A percentile compares a stretch with the other conserved stretches of the same genome.
These are phyloP conservation scores for Mugil cephalus DNA, from an alignment of 2,113 vertebrate genomes.

Conservation along the genomic window DNA sequence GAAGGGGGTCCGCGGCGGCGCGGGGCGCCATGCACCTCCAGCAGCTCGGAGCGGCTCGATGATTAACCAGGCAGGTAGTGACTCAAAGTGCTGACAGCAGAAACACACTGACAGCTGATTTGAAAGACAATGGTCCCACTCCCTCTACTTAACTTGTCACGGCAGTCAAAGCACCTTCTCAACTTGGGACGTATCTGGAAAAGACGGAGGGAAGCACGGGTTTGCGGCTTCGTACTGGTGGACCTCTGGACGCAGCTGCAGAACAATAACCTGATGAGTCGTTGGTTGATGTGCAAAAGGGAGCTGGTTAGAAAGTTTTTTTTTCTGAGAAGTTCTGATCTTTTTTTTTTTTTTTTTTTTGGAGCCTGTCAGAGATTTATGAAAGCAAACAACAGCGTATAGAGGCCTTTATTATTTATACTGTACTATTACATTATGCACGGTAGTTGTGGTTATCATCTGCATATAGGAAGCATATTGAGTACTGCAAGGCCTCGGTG, in stretches of 20 bases:
- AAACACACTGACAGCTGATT: slow-evolving; percentile 83
- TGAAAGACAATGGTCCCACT: slow-evolving; percentile 84
- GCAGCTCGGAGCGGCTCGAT: slow-evolving; percentile 77
- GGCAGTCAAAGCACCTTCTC: slow-evolving; percentile 80
- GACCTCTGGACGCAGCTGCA: background rate
- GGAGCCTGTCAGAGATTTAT: slow-evolving; percentile 5
- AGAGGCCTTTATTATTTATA: background rate
- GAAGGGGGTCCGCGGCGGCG: slow-evolving; percentile 67
- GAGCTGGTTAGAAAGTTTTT: background rate
- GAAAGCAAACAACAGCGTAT: slow-evolving; percentile 1
- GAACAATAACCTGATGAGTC: background rate
- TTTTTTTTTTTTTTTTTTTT: slow-evolving; percentile 11
- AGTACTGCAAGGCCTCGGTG: background rate
- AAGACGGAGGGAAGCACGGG: slow-evolving; percentile 55
- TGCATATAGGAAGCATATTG: background rate
- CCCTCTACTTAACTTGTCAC: slow-evolving; percentile 86
- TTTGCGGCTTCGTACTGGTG: too few relatives aligned
- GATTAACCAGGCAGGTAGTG: slow-evolving; percentile 87
- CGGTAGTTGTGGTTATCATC: background rate
- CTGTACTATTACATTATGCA: background rate
- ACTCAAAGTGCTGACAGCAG: slow-evolving; percentile 84
- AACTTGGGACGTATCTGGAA: slow-evolving; percentile 67
- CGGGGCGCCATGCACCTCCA: slow-evolving; percentile 76
- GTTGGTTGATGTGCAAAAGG: background rate
- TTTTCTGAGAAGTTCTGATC: background rate